A percentile compares a stretch with the other conserved stretches of the same genome.
Conservation (phyloP, 2,113 vertebrate genomes). For the Syrrhaptes paradoxus region DNA sequence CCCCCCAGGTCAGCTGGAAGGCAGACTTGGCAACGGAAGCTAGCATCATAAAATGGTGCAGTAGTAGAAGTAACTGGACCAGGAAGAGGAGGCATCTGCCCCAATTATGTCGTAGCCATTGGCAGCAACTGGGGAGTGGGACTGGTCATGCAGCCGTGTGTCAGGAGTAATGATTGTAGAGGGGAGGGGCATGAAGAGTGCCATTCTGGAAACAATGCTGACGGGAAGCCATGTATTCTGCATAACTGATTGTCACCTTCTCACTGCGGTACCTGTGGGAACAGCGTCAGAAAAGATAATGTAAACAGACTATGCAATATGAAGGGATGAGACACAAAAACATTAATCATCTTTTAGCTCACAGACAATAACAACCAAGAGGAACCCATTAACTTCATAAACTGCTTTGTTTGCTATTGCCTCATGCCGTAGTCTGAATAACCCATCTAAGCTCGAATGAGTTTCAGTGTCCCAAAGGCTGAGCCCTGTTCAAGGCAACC, state of each 20-base stretch:
- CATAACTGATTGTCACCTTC: conserved; percentile 89
- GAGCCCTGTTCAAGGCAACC: not conserved
- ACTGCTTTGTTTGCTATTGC: not conserved
- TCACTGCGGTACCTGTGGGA: conserved; percentile 81
- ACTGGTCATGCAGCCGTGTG: conserved; percentile 86
- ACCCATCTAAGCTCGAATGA: not conserved
- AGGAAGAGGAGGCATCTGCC: conserved; percentile 85
- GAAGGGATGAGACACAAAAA: not conserved
- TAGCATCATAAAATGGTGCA: conserved; percentile 90
- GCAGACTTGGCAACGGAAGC: conserved; percentile 87
- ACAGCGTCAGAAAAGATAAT: not conserved
- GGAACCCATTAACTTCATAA: not conserved
- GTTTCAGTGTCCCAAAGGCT: not conserved
- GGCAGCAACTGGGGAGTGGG: conserved; percentile 81
- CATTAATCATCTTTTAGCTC: not conserved
- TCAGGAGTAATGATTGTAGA: conserved; percentile 92
- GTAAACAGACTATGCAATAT: accelerated
- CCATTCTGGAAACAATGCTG: conserved; percentile 86
- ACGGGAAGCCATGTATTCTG: conserved; percentile 85
- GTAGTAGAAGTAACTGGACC: conserved; percentile 91
- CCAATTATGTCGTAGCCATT: conserved; percentile 85
- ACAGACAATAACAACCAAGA: accelerated
- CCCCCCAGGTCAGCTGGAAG: conserved; percentile 78
- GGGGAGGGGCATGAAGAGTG: conserved; percentile 84
- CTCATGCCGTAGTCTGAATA: not conserved